These are phyloP conservation scores for Fregetta grallaria DNA, from an alignment of 2,113 vertebrate genomes.

Conservation along the genomic window DNA sequence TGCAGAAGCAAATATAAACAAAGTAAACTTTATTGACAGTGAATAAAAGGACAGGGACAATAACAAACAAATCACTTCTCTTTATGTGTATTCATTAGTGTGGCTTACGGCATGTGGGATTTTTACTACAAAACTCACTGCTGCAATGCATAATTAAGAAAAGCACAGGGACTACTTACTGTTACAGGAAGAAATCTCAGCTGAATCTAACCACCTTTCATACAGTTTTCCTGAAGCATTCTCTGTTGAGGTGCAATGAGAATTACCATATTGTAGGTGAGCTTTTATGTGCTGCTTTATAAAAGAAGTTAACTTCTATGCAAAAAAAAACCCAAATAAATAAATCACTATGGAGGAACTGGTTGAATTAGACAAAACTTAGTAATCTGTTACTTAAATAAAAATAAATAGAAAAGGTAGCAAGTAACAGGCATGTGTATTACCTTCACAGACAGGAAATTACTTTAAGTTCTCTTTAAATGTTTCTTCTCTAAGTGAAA, in stretches of 20 bases:
- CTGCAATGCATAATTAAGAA: background rate
- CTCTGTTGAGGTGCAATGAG: background rate
- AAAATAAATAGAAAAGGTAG: background rate
- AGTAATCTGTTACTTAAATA: background rate
- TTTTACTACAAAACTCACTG: background rate
- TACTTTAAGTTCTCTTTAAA: background rate
- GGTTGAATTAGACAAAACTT: background rate
- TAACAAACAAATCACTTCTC: background rate
- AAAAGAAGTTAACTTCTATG: background rate
- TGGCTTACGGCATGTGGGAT: background rate
- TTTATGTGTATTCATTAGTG: background rate
- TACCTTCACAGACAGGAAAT: background rate
- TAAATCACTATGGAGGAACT: background rate
- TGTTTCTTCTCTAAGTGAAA: background rate
- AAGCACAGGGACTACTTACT: background rate
- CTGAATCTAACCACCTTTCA: background rate
- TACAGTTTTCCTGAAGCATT: background rate
- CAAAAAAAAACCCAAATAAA: background rate
- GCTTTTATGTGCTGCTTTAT: background rate
- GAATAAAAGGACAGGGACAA: background rate
- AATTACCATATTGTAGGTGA: background rate
- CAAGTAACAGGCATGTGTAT: background rate
- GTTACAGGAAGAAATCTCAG: background rate
- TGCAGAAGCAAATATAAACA: background rate
- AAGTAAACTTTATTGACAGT: background rate